Conservation (phyloP, 2,113 vertebrate genomes). For the Callithrix jacchus region DNA sequence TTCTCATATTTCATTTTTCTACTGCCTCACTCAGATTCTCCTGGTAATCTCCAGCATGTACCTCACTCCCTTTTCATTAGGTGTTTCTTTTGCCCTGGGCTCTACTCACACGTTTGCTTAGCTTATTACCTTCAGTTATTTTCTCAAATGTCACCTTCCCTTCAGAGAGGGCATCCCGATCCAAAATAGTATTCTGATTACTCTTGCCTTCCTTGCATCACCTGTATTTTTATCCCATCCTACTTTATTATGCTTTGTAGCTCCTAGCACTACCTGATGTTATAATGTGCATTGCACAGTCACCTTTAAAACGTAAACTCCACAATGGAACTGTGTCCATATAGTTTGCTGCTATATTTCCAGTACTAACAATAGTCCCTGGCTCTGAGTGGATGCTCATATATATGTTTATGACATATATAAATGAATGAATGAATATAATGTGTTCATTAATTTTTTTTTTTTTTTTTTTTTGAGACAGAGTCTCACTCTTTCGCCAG, state of each 20-base stretch:
- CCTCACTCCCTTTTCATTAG: background rate
- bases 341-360: too few species aligned
- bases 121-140: background rate
- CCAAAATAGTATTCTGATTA: background rate
- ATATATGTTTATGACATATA: too few species aligned
- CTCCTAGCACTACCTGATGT: background rate
- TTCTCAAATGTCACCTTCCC: too few species aligned
- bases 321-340: too few species aligned
- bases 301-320: too few species aligned
- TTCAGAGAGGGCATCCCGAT: background rate
- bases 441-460: too few species aligned
- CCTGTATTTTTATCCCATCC: background rate
- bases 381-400: too few species aligned
- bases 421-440: too few species aligned
- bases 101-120: constrained; percentile 22
- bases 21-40: background rate
- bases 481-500: too few species aligned
- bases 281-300: background rate
- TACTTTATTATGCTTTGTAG: background rate
- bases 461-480: too few species aligned
- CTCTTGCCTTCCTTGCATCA: background rate
- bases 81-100: background rate
- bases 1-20: background rate
- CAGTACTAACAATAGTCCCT: too few species aligned
- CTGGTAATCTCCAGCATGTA: background rate